Evolutionary conservation across 1,140 invertebrate genomes (phyloP).

Genomic region (Ptiloglossa arizonensis): DNA sequence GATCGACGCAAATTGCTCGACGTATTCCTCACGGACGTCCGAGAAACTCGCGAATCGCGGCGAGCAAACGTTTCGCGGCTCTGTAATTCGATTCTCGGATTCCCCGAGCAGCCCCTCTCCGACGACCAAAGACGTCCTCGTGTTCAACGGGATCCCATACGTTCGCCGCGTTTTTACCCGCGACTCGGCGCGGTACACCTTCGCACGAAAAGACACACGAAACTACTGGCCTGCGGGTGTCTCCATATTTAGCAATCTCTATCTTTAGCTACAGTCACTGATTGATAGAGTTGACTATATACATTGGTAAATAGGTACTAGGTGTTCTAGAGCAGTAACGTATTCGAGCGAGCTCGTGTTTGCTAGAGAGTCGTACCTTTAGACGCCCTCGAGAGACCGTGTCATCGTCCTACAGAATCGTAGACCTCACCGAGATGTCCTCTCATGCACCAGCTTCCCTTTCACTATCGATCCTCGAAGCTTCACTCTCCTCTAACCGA

Average conservation of each 20-base stretch:
- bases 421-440: conserved; percentile 30
- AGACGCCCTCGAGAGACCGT: conserved; percentile 49
- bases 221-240: conserved; percentile 66
- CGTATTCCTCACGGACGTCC: no score
- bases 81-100: neutral
- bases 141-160: no score
- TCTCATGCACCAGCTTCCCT: neutral
- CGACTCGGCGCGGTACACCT: neutral
- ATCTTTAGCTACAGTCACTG: conserved; percentile 74
- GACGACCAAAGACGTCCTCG: no score
- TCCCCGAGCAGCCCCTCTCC: no score
- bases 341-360: conserved; percentile 50
- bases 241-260: conserved; percentile 75
- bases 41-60: no score
- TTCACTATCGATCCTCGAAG: conserved; percentile 21
- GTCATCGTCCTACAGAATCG: conserved; percentile 40
- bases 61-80: neutral
- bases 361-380: conserved; percentile 54
- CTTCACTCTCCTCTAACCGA: neutral
- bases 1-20: no score
- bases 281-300: conserved; percentile 77
- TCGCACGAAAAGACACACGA: conserved; percentile 28
- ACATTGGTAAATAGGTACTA: conserved; percentile 73
- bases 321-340: conserved; percentile 72
- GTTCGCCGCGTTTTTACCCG: neutral